Base-by-base conservation (phyloP, 2,797 vertebrate species). In the Scleropages formosus region DNA sequence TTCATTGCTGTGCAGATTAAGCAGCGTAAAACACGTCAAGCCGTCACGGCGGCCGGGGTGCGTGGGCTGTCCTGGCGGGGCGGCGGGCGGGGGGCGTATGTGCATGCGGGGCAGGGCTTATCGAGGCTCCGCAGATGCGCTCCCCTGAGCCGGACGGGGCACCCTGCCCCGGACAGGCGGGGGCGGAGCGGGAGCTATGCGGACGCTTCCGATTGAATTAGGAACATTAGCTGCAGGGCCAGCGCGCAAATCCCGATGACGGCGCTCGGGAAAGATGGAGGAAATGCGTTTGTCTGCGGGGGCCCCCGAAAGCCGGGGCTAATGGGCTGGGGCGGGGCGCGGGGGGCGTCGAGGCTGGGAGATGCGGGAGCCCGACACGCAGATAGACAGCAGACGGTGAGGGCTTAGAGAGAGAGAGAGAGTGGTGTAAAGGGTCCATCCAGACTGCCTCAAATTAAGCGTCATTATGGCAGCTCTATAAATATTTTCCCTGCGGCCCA, bases 51-150 rank as follows among this genome's bases (percentile, higher is more conserved):
- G 84, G 84, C 81, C 64, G 79, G 82, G 78, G 76, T 84, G 82
- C 81, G 26, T 77, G 85, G 83, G 77, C 78, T 63, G 11, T 76
- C 26, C 63, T 39, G 59, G 82, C 60, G 66, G 26, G 70, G 26
- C 49, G 12, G 15, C 51, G 74, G 46, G 58, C 73, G 22, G 72
- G 69, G 83, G 72, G 62, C 82, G 87, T 87, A 2, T 2, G 31
- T 39, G 31, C 31, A 39, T 76, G 80, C 78, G 80, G 84, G 15
- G 74, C 83, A 88, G 83, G 88, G 85, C 88, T 94, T 95, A 94
- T 94, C 93, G 4, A 74, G 75, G 53, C 79, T 88, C 82, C 68
- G 82, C 94, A 94, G 93, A 90, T 85, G 3, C 81, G 59, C 85
- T 89, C 90, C 87, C 0, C 79, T 87, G 90, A 39, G 89, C 81